Conservation (phyloP, 2,888 invertebrate genomes). For the Morpho deidamia region DNA sequence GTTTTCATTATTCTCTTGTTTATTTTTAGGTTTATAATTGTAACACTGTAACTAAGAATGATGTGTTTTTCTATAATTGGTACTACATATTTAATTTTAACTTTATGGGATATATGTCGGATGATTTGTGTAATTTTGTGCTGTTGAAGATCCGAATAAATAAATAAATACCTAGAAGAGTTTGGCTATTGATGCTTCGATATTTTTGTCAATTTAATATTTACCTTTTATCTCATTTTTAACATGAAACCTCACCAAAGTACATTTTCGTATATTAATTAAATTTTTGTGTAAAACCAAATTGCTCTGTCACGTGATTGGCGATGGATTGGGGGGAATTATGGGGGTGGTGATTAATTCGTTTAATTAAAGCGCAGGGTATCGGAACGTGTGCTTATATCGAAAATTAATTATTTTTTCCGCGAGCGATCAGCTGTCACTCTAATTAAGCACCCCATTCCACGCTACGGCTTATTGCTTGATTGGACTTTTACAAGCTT, state of each 20-base stretch:
- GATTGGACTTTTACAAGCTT: conserved; percentile 19
- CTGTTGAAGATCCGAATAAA: too few species aligned
- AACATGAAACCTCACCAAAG: not conserved
- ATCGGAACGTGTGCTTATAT: conserved; percentile 32
- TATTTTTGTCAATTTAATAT: too few species aligned
- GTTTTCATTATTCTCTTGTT: too few species aligned
- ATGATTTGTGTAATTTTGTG: too few species aligned
- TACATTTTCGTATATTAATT: conserved; percentile 29
- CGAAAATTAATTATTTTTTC: conserved; percentile 30
- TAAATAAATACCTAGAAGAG: too few species aligned
- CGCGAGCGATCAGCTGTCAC: conserved; percentile 26
- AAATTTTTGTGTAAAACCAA: conserved; percentile 29
- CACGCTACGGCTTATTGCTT: conserved; percentile 11
- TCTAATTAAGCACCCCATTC: conserved; percentile 29
- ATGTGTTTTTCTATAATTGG: too few species aligned
- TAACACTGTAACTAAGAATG: too few species aligned
- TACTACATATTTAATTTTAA: too few species aligned
- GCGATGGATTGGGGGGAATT: conserved; percentile 18
- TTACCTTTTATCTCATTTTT: too few species aligned
- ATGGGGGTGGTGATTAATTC: conserved; percentile 38
- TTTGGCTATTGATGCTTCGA: too few species aligned
- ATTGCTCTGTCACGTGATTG: conserved; percentile 34
- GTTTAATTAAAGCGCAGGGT: conserved; percentile 41
- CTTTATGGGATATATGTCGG: too few species aligned
- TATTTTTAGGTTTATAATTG: too few species aligned